Percentiles rank a stretch among this genome's conserved stretches.
Evolutionary conservation across 2,888 invertebrate genomes (phyloP).

Genomic region (Eupithecia abbreviata): DNA sequence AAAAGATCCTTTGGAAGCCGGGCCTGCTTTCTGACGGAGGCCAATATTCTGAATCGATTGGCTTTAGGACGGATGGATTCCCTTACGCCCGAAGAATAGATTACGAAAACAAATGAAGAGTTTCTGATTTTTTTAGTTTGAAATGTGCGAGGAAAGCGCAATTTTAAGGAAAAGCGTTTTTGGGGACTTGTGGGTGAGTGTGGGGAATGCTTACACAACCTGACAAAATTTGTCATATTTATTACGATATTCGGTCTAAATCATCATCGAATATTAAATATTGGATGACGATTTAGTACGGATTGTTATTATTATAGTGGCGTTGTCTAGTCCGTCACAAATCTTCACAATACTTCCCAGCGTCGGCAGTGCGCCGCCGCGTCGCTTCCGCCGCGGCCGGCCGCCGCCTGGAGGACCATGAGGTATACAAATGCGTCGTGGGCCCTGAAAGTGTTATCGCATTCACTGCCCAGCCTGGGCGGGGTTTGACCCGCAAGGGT

Average conservation of each 20-base stretch:
- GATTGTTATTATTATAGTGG: not conserved
- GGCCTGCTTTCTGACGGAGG: constrained; percentile 79
- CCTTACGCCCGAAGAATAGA: constrained; percentile 57
- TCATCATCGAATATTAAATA: not conserved
- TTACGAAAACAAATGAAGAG: constrained; percentile 13
- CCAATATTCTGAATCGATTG: constrained; percentile 79
- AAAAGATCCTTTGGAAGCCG: constrained; percentile 73
- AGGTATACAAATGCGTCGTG: too few species aligned
- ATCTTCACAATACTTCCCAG: too few species aligned
- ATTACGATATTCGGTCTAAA: too few species aligned
- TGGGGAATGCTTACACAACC: not conserved
- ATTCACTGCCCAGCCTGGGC: too few species aligned
- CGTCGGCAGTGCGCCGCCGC: too few species aligned
- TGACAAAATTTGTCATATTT: not conserved
- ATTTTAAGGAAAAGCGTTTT: not conserved
- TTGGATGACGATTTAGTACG: not conserved
- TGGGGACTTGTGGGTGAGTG: not conserved
- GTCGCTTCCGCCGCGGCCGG: too few species aligned
- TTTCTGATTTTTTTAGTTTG: constrained; percentile 2
- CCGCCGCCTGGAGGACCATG: too few species aligned
- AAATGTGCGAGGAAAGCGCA: not conserved
- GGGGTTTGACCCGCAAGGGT: too few species aligned
- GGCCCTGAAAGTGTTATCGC: too few species aligned
- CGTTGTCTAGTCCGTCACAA: too few species aligned
- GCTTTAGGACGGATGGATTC: constrained; percentile 67